These are phyloP conservation scores for Natrix natrix DNA, from an alignment of 2,797 vertebrate genomes.

Conservation along the genomic window DNA sequence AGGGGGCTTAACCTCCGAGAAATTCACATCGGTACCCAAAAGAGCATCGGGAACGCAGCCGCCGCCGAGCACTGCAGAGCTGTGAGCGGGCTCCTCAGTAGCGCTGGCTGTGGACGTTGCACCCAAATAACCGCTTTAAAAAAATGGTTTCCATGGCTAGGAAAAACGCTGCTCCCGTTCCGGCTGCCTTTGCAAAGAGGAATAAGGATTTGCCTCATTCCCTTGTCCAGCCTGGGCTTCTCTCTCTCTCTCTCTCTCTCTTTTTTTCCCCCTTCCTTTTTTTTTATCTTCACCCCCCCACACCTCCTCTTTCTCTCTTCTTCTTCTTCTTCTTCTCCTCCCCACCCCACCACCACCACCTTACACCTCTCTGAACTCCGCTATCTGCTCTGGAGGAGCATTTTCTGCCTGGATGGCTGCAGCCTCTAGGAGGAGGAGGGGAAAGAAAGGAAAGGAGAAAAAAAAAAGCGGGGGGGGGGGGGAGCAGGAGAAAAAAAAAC, in stretches of 20 bases:
- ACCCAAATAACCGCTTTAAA: conserved; percentile 64
- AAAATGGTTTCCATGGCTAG: conserved; percentile 74
- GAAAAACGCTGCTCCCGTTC: conserved; percentile 51
- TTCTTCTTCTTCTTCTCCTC: not conserved
- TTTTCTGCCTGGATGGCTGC: conserved; percentile 63
- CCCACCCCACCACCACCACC: not conserved
- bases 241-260: no score
- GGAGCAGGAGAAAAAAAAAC: not conserved
- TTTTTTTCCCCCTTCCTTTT: no score
- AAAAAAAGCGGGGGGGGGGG: not conserved
- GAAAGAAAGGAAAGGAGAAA: not conserved
- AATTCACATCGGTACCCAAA: conserved; percentile 71
- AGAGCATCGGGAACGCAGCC: conserved; percentile 41
- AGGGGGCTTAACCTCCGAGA: conserved; percentile 55
- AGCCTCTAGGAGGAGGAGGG: conserved; percentile 51
- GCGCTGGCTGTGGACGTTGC: conserved; percentile 68
- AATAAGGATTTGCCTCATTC: conserved; percentile 74
- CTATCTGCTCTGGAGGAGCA: conserved; percentile 67
- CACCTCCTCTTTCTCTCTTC: not conserved
- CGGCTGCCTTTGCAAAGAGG: conserved; percentile 66
- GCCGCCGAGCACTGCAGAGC: conserved; percentile 54
- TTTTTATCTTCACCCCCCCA: no score
- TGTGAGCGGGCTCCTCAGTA: conserved; percentile 58
- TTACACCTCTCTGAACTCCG: conserved; percentile 48
- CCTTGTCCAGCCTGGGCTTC: conserved; percentile 58